Percentiles rank a stretch among this genome's conserved stretches.
These are phyloP conservation scores for Spinus pinus DNA, from an alignment of 2,797 vertebrate species.

Conservation along the genomic window DNA sequence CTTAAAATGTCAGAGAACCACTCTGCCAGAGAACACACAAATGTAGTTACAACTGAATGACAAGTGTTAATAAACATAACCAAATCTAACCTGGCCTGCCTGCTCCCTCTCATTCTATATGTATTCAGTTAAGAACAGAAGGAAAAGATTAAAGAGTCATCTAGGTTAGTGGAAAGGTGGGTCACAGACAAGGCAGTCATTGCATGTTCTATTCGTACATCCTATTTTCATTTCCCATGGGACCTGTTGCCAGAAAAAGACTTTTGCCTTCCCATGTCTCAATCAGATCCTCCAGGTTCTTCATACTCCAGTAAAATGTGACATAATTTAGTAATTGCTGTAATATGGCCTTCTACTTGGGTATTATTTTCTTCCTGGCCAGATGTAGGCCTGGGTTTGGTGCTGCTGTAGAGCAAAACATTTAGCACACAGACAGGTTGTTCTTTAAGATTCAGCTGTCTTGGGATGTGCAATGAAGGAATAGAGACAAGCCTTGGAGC, in stretches of 20 bases:
- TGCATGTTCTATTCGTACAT: neutral
- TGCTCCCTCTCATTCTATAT: neutral
- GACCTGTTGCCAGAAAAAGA: neutral
- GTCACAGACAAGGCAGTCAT: neutral
- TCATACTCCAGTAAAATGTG: neutral
- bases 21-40: neutral
- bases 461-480: neutral
- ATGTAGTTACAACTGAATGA: neutral
- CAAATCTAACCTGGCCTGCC: neutral
- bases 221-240: neutral
- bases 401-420: neutral
- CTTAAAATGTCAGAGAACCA: neutral
- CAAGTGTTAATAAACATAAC: neutral
- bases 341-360: neutral
- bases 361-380: neutral
- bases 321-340: neutral
- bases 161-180: neutral
- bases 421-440: neutral
- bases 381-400: neutral
- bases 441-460: neutral
- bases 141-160: neutral
- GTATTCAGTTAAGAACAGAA: neutral
- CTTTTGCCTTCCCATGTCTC: neutral
- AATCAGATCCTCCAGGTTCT: neutral
- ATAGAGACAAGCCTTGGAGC: neutral